Evolutionary conservation across 1,140 invertebrate species (phyloP), one percentile per base, ranked within the genome.

Genomic region (Propsilocerus akamusi): DNA sequence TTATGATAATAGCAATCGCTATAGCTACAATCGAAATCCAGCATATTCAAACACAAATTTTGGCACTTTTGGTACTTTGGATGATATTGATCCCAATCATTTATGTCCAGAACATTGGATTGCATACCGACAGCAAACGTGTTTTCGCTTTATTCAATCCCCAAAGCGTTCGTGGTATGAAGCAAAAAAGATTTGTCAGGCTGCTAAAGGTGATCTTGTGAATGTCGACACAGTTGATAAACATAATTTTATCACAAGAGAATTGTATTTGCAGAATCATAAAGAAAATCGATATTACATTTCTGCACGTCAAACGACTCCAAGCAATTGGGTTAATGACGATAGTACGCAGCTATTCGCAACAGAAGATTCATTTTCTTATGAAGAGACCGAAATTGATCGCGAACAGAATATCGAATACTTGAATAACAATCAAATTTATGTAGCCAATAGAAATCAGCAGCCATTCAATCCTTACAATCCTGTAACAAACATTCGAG

Each of bases 71-170:
- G 34, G 34, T 5, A 17, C 6, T 22, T 17, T 41, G 6, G 34
- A 41, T 46, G 62, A 52, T 25, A 63, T 49, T 23, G 60, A 65
- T 52, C 57, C 60, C 26, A 57, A 62, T 4, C 62, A 61, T 53
- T 63, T 59, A 25, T 94, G 90, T 67, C 89, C 88, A 1, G 77
- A 81, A 47, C 72, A 87, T 62, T 94, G 89, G 89, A 67, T 81
- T 23, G 72, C 72, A 12, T 86, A 75, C 59, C 72, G 79, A 53
- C 73, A n/a, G n/a, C n/a, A 81, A 46, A 79, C 79, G 0, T 94
- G 90, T 67, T 93, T 90, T 63, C 74, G 85, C 41, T 93, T 93
- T 59, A 83, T 89, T 3, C 84, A 87, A 56, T 90, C 86, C 23
- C 87, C 88, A 2, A 68, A 80, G 47, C 78, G 80, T 50, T 74